Percentiles rank a stretch among this genome's conserved stretches.
phyloP scores from a whole-genome alignment of 2,113 vertebrate genomes.

The Heteronetta atricapilla region DNA sequence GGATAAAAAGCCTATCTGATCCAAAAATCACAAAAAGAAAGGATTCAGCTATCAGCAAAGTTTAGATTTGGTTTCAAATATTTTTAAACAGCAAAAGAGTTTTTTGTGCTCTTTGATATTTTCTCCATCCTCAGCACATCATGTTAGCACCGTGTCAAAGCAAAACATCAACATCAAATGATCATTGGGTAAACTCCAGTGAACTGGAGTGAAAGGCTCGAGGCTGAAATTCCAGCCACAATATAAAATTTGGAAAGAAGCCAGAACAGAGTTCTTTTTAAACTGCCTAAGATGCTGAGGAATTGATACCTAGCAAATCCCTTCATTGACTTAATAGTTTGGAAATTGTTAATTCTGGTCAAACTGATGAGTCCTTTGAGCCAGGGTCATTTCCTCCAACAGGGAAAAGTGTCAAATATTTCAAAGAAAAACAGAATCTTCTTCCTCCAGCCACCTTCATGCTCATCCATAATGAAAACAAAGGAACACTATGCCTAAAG shows the following conservation, averaged over 20 bases:
- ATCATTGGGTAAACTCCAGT: constrained; percentile 51
- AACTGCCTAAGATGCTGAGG: constrained; percentile 42
- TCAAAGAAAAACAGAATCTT: constrained; percentile 53
- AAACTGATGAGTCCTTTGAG: constrained; percentile 57
- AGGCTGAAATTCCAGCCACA: constrained; percentile 69
- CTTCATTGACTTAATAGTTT: constrained; percentile 35
- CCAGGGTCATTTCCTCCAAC: constrained; percentile 52
- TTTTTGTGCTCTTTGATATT: constrained; percentile 74
- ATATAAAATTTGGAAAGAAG: constrained; percentile 50
- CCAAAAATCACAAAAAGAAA: constrained; percentile 81
- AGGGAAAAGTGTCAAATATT: constrained; percentile 41
- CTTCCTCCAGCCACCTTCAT: constrained; percentile 14
- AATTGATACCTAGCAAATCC: constrained; percentile 55
- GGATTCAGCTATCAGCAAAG: constrained; percentile 72
- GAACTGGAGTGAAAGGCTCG: constrained; percentile 58
- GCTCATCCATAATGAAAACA: constrained; percentile 46
- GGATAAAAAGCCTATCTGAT: constrained; percentile 80
- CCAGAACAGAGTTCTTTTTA: constrained; percentile 36
- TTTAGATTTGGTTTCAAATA: constrained; percentile 78
- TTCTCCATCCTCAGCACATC: constrained; percentile 72
- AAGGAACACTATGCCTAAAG: not conserved
- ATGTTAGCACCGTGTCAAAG: constrained; percentile 73
- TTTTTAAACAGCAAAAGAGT: constrained; percentile 76
- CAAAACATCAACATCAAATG: constrained; percentile 69
- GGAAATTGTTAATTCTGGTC: constrained; percentile 46